phyloP scores from a whole-genome alignment of 2,797 vertebrate species.

The Pangasius krempfi region DNA sequence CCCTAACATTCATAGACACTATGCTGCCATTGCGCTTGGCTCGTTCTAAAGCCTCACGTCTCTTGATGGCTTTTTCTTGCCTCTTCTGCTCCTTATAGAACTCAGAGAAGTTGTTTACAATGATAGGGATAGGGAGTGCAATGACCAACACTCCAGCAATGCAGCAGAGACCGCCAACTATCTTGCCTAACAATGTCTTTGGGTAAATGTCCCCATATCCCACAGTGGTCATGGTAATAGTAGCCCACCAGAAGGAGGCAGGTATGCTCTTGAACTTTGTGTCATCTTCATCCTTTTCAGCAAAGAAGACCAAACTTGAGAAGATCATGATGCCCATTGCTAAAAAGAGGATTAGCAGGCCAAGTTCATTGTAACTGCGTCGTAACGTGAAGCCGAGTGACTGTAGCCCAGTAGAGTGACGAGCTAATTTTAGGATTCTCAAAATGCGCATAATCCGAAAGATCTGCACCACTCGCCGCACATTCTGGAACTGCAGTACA shows the following conservation, averaged over 20 bases:
- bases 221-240: conserved; percentile 99
- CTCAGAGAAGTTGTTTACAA: conserved; percentile 99
- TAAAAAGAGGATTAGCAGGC: conserved; percentile 94
- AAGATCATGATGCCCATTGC: conserved; percentile 99
- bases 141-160: conserved; percentile 98
- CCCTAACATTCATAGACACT: conserved; percentile 98
- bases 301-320: conserved; percentile 98
- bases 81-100: conserved; percentile 99
- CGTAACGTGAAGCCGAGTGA: conserved; percentile 95
- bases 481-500: conserved; percentile 97
- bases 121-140: conserved; percentile 97
- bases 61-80: conserved; percentile 97
- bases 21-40: conserved; percentile 98
- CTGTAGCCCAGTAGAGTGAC: conserved; percentile 96
- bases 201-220: conserved; percentile 99
- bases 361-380: conserved; percentile 97
- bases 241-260: conserved; percentile 99
- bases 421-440: conserved; percentile 93
- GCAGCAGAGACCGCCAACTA: conserved; percentile 96
- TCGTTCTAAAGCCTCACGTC: conserved; percentile 94
- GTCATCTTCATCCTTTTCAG: conserved; percentile 97
- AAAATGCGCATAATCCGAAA: conserved; percentile 99
- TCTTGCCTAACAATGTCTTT: conserved; percentile 96
- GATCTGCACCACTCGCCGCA: conserved; percentile 95
- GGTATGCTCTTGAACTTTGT: conserved; percentile 99